phyloP scores from a whole-genome alignment of 1,140 invertebrate genomes.

The Rhagoletis pomonella region DNA sequence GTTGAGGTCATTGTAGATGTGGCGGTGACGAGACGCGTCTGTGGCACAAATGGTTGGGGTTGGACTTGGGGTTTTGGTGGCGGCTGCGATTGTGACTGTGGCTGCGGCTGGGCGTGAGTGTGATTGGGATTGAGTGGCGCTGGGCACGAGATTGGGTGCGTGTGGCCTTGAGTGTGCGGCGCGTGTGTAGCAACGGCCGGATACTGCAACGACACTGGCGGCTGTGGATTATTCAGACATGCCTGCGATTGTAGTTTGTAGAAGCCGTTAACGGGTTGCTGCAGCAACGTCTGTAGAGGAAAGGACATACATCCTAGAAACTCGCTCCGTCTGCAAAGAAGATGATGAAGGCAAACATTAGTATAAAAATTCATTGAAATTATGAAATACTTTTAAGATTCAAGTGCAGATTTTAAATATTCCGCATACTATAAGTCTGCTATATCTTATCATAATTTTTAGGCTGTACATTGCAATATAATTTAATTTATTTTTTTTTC shows the following conservation, averaged over 20 bases:
- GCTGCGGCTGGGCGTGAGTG: not conserved
- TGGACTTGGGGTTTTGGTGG: constrained; percentile 11
- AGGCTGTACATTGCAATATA: not conserved
- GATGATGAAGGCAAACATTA: constrained; percentile 63
- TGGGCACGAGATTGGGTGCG: not conserved
- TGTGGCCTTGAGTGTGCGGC: not conserved
- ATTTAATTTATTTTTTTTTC: not conserved
- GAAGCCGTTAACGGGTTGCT: constrained; percentile 76
- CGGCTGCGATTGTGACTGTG: constrained; percentile 13
- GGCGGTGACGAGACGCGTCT: constrained; percentile 60
- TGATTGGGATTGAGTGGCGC: not conserved
- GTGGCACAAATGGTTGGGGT: constrained; percentile 36
- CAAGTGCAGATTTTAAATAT: not conserved
- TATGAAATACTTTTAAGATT: not conserved
- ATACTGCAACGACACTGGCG: constrained; percentile 26
- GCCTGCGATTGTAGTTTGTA: constrained; percentile 76
- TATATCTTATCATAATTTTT: not conserved
- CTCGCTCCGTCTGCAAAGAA: constrained; percentile 80
- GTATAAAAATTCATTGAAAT: constrained; percentile 47
- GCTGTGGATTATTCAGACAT: constrained; percentile 65
- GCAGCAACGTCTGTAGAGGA: constrained; percentile 81
- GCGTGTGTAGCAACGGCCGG: not conserved
- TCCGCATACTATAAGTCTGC: not conserved
- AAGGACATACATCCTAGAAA: constrained; percentile 88
- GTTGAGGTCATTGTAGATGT: constrained; percentile 59